A percentile compares a stretch with the other conserved stretches of the same genome.
These are phyloP conservation scores for Drepana falcataria DNA, from an alignment of 2,888 invertebrate genomes.

Conservation along the genomic window DNA sequence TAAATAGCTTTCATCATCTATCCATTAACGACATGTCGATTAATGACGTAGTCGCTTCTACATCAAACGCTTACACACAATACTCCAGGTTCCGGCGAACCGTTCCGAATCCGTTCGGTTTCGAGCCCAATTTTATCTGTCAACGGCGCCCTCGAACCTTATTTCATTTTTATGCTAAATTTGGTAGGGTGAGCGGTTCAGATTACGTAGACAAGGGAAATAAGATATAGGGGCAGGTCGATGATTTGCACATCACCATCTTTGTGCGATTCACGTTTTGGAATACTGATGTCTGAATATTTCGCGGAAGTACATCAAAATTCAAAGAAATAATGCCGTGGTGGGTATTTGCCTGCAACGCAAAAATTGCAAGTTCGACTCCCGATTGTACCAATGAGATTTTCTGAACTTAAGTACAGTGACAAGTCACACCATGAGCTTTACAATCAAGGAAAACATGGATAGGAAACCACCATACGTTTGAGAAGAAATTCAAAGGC, in stretches of 20 bases:
- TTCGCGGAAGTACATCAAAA: too few species aligned
- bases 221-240: constrained; percentile 1
- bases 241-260: background rate
- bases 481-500: too few species aligned
- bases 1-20: constrained; percentile 32
- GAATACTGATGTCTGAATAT: background rate
- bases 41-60: constrained; percentile 20
- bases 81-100: constrained; percentile 1
- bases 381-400: too few species aligned
- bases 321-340: too few species aligned
- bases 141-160: constrained; percentile 17
- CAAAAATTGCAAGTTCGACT: too few species aligned
- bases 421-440: too few species aligned
- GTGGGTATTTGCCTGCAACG: too few species aligned
- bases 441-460: too few species aligned
- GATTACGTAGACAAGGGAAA: constrained; percentile 19
- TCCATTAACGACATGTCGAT: constrained; percentile 33
- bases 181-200: constrained; percentile 21
- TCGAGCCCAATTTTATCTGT: constrained; percentile 17
- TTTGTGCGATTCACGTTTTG: background rate
- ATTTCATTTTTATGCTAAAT: constrained; percentile 17
- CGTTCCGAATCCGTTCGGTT: background rate
- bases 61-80: constrained; percentile 19
- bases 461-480: too few species aligned
- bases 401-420: too few species aligned